A percentile compares a stretch with the other conserved stretches of the same genome.
Evolutionary conservation across 2,888 invertebrate genomes (phyloP).

Genomic region (Salpingus planirostris): DNA sequence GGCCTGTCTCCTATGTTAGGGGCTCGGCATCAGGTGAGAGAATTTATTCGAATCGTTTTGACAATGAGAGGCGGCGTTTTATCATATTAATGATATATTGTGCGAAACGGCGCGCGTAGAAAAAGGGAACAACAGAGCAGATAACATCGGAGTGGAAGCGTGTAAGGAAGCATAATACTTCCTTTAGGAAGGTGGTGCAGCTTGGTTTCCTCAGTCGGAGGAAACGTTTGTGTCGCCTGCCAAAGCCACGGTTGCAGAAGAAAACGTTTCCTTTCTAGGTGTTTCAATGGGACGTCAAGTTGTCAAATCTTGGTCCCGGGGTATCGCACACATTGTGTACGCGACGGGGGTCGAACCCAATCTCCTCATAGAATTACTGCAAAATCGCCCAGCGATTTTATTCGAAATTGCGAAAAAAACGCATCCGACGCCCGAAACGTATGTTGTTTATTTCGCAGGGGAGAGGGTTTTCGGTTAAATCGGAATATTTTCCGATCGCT

Average conservation of each 20-base stretch:
- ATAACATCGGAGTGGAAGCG: slow-evolving; percentile 13
- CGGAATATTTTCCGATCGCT: no score
- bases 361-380: slow-evolving; percentile 9
- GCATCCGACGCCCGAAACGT: no score
- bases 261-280: slow-evolving; percentile 32
- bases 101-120: no score
- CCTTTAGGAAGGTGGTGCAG: slow-evolving; percentile 19
- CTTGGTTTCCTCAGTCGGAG: slow-evolving; percentile 23
- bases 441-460: no score
- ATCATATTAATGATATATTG: no score
- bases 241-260: slow-evolving; percentile 28
- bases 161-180: slow-evolving; percentile 24
- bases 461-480: no score
- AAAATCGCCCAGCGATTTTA: no score
- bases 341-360: slow-evolving; percentile 19
- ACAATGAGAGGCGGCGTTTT: no score
- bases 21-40: no score
- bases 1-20: no score
- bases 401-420: no score
- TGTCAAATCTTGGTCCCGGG: slow-evolving; percentile 26
- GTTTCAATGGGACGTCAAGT: slow-evolving; percentile 33
- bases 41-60: no score
- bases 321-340: slow-evolving; percentile 20
- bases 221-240: slow-evolving; percentile 24
- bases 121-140: slow-evolving; percentile 2